A percentile compares a stretch with the other conserved stretches of the same genome.
Evolutionary conservation across 2,888 invertebrate species (phyloP).

Genomic region (Mystacides longicornis): DNA sequence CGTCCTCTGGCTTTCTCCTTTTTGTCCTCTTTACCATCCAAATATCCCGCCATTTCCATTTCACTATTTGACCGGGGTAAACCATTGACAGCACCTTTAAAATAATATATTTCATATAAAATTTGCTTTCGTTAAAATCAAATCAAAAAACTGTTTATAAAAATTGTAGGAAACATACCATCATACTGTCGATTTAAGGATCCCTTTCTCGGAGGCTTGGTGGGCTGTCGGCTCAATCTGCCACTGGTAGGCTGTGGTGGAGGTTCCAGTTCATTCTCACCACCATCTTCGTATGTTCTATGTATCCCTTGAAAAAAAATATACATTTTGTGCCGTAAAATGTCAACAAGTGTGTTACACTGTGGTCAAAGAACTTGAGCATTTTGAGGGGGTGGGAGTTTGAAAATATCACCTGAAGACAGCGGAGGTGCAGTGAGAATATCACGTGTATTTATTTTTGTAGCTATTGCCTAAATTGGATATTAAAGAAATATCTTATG

Average conservation of each 20-base stretch:
- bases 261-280: conserved; percentile 61
- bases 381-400: too few species aligned
- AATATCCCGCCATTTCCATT: conserved; percentile 66
- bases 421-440: too few species aligned
- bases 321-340: too few species aligned
- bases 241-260: conserved; percentile 30
- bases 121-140: not conserved
- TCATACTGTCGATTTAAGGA: conserved; percentile 52
- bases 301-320: conserved; percentile 56
- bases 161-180: conserved; percentile 3
- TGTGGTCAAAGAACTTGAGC: too few species aligned
- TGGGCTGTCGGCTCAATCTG: conserved; percentile 37
- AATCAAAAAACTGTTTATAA: not conserved
- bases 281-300: conserved; percentile 78
- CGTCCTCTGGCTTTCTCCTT: conserved; percentile 74
- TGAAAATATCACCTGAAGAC: too few species aligned
- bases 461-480: too few species aligned
- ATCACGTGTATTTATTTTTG: too few species aligned
- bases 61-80: conserved; percentile 72
- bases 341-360: too few species aligned
- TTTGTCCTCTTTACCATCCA: conserved; percentile 50
- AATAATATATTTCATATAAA: too few species aligned
- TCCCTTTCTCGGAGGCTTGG: conserved; percentile 68
- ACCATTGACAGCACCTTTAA: conserved; percentile 33
- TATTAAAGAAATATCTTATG: too few species aligned